These are phyloP conservation scores for Pyrocephalus nanus DNA, from an alignment of 2,797 vertebrate genomes.

Conservation along the genomic window DNA sequence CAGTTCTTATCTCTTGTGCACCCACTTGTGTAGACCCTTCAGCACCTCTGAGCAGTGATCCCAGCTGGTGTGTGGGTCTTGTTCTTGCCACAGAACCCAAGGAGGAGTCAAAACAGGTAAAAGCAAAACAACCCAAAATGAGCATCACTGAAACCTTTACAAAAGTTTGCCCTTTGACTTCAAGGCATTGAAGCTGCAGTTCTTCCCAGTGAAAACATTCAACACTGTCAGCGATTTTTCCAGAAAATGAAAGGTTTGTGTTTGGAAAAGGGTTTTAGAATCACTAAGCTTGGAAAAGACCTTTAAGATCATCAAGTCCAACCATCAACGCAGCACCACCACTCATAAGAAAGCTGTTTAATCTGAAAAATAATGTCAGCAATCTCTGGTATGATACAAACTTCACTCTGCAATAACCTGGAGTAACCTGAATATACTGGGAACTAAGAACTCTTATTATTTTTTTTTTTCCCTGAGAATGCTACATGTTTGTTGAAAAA, in stretches of 20 bases:
- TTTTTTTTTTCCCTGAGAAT: not conserved
- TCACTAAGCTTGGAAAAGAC: not conserved
- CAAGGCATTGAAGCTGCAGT: not conserved
- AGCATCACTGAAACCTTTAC: not conserved
- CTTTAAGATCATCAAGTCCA: not conserved
- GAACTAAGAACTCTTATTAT: not conserved
- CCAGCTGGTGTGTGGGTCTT: rapidly evolving
- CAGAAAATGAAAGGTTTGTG: not conserved
- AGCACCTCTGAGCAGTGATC: not conserved
- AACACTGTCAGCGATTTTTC: not conserved
- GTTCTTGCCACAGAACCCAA: not conserved
- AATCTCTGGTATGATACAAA: not conserved
- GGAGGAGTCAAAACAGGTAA: not conserved
- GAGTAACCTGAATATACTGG: not conserved
- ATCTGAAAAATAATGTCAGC: not conserved
- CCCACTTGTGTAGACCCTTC: not conserved
- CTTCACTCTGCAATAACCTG: not conserved
- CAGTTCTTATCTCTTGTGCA: rapidly evolving
- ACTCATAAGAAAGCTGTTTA: not conserved
- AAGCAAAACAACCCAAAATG: not conserved
- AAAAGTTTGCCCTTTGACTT: not conserved
- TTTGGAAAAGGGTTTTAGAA: not conserved
- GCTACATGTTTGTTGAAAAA: not conserved
- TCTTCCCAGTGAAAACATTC: not conserved
- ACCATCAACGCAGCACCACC: not conserved